Evolutionary conservation across 2,888 invertebrate genomes (phyloP).

Genomic region (Pyrochroa serraticornis): DNA sequence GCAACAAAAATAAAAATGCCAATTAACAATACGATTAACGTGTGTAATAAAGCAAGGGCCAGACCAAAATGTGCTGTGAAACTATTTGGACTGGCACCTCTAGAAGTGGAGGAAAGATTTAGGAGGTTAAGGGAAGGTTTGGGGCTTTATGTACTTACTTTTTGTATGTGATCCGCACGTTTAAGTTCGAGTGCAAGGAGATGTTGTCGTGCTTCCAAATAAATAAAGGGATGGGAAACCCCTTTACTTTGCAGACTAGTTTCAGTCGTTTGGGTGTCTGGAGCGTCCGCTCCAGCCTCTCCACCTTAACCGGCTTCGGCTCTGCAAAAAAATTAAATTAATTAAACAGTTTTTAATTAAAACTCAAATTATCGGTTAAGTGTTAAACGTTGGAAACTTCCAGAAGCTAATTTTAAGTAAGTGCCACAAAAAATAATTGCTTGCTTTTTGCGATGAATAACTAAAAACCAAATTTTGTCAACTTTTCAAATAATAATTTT

Average conservation of each 20-base stretch:
- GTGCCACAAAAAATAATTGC: too few species aligned
- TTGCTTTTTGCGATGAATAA: too few species aligned
- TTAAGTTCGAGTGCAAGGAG: slow-evolving; percentile 64
- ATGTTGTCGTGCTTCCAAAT: slow-evolving; percentile 82
- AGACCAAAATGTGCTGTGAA: too few species aligned
- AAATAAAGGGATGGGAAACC: slow-evolving; percentile 80
- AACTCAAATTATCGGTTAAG: too few species aligned
- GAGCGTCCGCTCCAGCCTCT: slow-evolving; percentile 13
- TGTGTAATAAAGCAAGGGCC: neutral
- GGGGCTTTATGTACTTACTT: slow-evolving; percentile 58
- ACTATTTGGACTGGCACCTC: too few species aligned
- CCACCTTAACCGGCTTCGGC: slow-evolving; percentile 39
- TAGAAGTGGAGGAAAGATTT: neutral
- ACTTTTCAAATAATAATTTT: too few species aligned
- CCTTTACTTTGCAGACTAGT: slow-evolving; percentile 77
- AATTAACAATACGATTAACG: slow-evolving; percentile 7
- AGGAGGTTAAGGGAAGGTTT: neutral
- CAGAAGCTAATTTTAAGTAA: too few species aligned
- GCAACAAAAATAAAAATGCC: slow-evolving; percentile 19
- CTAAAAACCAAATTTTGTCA: too few species aligned
- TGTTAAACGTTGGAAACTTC: too few species aligned
- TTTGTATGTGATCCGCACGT: slow-evolving; percentile 67
- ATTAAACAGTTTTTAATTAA: too few species aligned
- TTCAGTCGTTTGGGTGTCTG: slow-evolving; percentile 54
- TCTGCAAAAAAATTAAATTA: slow-evolving; percentile 46